Percentiles rank a stretch among this genome's conserved stretches.
These are phyloP conservation scores for Drosophila arizonae DNA, from an alignment of 1,140 invertebrate genomes.

Conservation along the genomic window DNA sequence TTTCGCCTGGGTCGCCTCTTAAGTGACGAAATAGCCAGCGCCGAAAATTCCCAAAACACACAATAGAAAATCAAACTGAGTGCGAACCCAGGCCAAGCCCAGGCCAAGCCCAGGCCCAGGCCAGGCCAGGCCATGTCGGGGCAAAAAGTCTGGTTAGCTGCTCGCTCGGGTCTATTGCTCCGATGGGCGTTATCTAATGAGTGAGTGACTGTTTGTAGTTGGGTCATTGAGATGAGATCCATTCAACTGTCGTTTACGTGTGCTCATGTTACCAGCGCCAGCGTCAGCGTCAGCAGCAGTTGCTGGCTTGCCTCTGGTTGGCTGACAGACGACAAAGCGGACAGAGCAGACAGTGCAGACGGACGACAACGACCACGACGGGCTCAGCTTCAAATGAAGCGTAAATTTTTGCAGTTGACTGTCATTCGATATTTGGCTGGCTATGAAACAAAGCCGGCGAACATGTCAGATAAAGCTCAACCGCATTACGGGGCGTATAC, in stretches of 20 bases:
- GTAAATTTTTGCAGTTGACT: slow-evolving; percentile 61
- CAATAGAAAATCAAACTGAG: slow-evolving; percentile 1
- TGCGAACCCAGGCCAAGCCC: slow-evolving; percentile 22
- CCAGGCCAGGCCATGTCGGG: no score
- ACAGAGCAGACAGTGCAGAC: no score
- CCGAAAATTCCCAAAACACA: slow-evolving; percentile 31
- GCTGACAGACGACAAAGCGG: slow-evolving; percentile 49
- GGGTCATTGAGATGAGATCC: slow-evolving; percentile 60
- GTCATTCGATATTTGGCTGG: slow-evolving; percentile 28
- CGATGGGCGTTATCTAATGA: slow-evolving; percentile 60
- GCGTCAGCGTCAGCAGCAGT: not conserved
- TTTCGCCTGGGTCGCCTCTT: slow-evolving; percentile 18
- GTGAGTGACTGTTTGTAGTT: slow-evolving; percentile 39
- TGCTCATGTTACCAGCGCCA: slow-evolving; percentile 18
- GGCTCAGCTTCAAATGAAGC: slow-evolving; percentile 69
- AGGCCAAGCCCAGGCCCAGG: slow-evolving; percentile 18
- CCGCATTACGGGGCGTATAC: slow-evolving; percentile 51
- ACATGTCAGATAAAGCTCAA: slow-evolving; percentile 60
- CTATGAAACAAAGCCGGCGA: slow-evolving; percentile 62
- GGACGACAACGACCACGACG: not conserved
- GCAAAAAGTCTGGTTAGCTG: no score
- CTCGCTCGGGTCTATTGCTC: slow-evolving; percentile 1
- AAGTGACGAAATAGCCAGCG: slow-evolving; percentile 44
- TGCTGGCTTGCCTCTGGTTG: slow-evolving; percentile 16
- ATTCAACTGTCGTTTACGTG: slow-evolving; percentile 63